Conservation (phyloP, 37 sponge, comb jelly and placozoan genomes). For the Chondrosia reniformis region DNA sequence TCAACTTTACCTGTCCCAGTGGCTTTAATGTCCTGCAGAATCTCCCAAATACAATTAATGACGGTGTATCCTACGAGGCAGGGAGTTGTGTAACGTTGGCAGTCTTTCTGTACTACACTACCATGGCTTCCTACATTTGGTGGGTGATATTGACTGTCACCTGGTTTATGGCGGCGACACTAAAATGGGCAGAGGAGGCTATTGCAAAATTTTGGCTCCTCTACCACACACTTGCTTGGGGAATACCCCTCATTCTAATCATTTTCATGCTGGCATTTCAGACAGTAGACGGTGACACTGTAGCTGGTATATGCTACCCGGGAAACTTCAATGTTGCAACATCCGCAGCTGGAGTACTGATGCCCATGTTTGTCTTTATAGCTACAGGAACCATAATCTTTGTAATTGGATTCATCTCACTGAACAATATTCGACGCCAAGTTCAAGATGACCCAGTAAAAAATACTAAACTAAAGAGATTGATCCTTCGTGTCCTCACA, state of each 20-base stretch:
- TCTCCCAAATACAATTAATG: slow-evolving; percentile 34
- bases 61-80: slow-evolving; percentile 24
- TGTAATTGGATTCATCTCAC: slow-evolving; percentile 60
- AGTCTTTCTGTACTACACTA: slow-evolving; percentile 70
- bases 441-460: slow-evolving; percentile 45
- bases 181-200: slow-evolving; percentile 95
- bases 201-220: slow-evolving; percentile 69
- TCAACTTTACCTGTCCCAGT: slow-evolving; percentile 45
- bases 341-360: slow-evolving; percentile 67
- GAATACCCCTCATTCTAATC: slow-evolving; percentile 59
- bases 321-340: slow-evolving; percentile 50
- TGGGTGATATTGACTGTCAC: slow-evolving; percentile 92
- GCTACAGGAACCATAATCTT: slow-evolving; percentile 50
- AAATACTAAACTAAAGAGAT: slow-evolving; percentile 55
- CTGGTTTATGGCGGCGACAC: slow-evolving; percentile 89
- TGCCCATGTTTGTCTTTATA: slow-evolving; percentile 54
- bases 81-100: slow-evolving; percentile 68
- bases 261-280: slow-evolving; percentile 51
- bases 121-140: slow-evolving; percentile 77
- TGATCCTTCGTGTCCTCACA: slow-evolving; percentile 70
- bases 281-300: slow-evolving; percentile 77
- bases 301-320: slow-evolving; percentile 72
- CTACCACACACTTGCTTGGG: slow-evolving; percentile 86
- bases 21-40: slow-evolving; percentile 51
- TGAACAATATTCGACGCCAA: slow-evolving; percentile 51